Conservation (phyloP, 2,888 invertebrate genomes). For the Drosophila diplacantha region DNA sequence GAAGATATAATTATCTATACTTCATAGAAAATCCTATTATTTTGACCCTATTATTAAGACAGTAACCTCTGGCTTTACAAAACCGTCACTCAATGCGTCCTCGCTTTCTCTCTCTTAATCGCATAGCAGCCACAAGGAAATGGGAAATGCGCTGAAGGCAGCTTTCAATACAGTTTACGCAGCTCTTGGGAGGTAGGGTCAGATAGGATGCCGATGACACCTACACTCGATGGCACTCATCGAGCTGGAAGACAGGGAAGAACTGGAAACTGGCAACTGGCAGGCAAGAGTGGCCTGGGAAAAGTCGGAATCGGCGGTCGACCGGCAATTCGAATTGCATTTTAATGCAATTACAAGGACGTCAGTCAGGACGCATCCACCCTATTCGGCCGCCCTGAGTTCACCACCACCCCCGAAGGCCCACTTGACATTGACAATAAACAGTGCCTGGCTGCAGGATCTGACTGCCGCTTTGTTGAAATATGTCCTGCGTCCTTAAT, state of each 20-base stretch:
- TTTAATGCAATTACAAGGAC: slow-evolving; percentile 78
- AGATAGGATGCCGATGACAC: slow-evolving; percentile 39
- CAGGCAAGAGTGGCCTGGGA: slow-evolving; percentile 41
- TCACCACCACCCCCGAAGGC: slow-evolving; percentile 57
- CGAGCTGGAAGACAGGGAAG: slow-evolving; percentile 12
- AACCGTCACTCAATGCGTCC: slow-evolving; percentile 21
- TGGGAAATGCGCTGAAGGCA: slow-evolving; percentile 57
- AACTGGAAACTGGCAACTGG: slow-evolving; percentile 6
- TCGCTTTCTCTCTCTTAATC: slow-evolving; percentile 14
- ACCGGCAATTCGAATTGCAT: slow-evolving; percentile 74
- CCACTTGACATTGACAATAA: slow-evolving; percentile 75
- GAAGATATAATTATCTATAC: no score
- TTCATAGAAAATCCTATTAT: neutral
- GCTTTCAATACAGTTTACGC: slow-evolving; percentile 68
- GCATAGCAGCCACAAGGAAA: slow-evolving; percentile 18
- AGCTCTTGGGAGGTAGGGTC: slow-evolving; percentile 24
- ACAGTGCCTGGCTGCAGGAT: slow-evolving; percentile 51
- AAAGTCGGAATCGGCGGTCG: slow-evolving; percentile 38
- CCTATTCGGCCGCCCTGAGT: slow-evolving; percentile 17
- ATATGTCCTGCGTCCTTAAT: slow-evolving; percentile 74
- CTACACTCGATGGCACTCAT: slow-evolving; percentile 51
- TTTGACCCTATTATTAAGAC: neutral
- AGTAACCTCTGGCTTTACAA: neutral
- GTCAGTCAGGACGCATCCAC: slow-evolving; percentile 33
- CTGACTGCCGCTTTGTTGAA: slow-evolving; percentile 53